phyloP scores from a whole-genome alignment of 2,888 invertebrate species.

The Sycophila texana region DNA sequence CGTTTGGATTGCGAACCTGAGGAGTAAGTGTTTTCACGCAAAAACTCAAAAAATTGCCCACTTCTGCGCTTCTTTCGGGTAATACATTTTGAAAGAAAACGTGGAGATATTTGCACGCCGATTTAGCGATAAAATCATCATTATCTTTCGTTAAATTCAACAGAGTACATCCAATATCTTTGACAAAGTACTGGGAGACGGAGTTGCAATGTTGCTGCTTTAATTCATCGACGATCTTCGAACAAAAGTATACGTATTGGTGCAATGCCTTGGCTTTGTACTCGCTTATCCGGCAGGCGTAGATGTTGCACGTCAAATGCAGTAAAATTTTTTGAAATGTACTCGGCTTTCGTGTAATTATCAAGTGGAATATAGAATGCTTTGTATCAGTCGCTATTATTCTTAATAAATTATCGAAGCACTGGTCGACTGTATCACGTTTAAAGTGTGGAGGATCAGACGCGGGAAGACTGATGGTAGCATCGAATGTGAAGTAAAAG shows the following conservation, averaged over 20 bases:
- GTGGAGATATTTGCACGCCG: conserved; percentile 74
- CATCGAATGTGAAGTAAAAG: conserved; percentile 74
- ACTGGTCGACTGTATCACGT: conserved; percentile 72
- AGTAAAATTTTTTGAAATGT: conserved; percentile 78
- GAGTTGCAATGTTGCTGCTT: conserved; percentile 69
- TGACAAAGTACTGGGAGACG: conserved; percentile 78
- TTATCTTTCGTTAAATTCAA: conserved; percentile 76
- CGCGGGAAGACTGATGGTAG: conserved; percentile 70
- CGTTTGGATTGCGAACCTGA: conserved; percentile 67
- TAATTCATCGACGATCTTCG: conserved; percentile 74
- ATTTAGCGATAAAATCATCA: conserved; percentile 66
- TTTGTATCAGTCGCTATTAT: conserved; percentile 66
- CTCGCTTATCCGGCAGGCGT: conserved; percentile 70
- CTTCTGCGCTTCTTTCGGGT: conserved; percentile 73
- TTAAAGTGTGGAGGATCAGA: conserved; percentile 75
- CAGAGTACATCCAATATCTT: conserved; percentile 78
- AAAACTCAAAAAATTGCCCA: conserved; percentile 77
- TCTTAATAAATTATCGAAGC: conserved; percentile 77
- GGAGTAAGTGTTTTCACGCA: conserved; percentile 78
- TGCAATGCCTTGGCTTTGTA: conserved; percentile 78
- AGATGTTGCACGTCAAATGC: conserved; percentile 76
- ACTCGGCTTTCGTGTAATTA: conserved; percentile 73
- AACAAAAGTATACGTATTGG: conserved; percentile 78
- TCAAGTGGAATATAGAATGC: conserved; percentile 70
- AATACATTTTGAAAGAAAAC: conserved; percentile 75